Conservation (phyloP, 2,888 invertebrate genomes). For the Isoperla grammatica region DNA sequence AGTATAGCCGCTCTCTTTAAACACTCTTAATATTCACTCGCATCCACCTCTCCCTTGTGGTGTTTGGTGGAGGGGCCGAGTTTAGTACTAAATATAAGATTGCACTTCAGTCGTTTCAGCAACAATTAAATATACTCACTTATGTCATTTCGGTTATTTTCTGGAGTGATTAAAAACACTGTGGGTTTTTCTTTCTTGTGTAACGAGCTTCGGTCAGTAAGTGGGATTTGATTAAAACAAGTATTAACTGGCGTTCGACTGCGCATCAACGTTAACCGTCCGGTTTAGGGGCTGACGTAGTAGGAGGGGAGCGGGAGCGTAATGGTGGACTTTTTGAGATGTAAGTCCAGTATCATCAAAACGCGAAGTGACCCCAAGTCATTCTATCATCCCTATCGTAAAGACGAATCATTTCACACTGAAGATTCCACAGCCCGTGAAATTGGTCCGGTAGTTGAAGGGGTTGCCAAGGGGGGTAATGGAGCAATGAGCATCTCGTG, state of each 20-base stretch:
- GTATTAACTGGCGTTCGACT: background rate
- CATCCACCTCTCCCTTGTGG: no score
- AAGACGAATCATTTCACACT: conserved; percentile 25
- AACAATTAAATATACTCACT: no score
- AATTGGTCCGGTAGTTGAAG: conserved; percentile 19
- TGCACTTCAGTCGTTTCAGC: no score
- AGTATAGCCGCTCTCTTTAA: no score
- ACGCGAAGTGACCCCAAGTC: conserved; percentile 14
- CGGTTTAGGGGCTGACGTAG: background rate
- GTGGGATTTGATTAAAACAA: no score
- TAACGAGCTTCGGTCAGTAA: no score
- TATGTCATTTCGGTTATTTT: no score
- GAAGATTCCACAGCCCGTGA: conserved; percentile 21
- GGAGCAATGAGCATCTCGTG: conserved; percentile 1
- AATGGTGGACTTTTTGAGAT: conserved; percentile 7
- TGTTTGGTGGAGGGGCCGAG: no score
- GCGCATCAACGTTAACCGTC: background rate
- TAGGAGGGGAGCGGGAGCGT: background rate
- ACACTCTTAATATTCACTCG: no score
- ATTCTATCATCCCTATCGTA: conserved; percentile 24
- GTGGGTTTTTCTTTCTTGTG: no score
- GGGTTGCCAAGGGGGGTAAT: conserved; percentile 7
- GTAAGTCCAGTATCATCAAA: conserved; percentile 16
- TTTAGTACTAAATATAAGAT: no score
- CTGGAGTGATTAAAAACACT: no score